Evolutionary conservation across 2,797 vertebrate genomes (phyloP).

Genomic region (Pseudotriccus pelzelni): DNA sequence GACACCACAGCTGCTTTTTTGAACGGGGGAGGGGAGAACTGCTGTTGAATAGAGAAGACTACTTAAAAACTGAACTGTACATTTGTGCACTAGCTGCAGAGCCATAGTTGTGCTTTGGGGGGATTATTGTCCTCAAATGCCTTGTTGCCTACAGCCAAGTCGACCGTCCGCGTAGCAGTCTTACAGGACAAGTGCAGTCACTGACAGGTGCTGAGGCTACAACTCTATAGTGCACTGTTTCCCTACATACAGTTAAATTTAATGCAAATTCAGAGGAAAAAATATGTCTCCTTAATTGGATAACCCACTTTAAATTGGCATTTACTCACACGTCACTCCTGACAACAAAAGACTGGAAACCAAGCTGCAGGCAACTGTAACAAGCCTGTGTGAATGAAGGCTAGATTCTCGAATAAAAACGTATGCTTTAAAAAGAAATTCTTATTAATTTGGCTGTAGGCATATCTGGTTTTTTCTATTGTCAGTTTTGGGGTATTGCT

Average conservation of each 20-base stretch:
- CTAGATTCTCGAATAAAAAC: neutral
- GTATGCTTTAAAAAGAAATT: neutral
- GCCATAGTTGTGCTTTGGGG: neutral
- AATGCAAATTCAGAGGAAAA: neutral
- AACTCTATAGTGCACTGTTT: neutral
- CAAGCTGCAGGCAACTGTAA: neutral
- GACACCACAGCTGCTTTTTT: constrained; percentile 31
- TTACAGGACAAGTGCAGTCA: neutral
- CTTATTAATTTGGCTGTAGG: neutral
- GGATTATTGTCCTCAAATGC: neutral
- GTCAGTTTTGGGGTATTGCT: neutral
- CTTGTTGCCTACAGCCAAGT: neutral
- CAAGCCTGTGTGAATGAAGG: neutral
- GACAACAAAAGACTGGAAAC: neutral
- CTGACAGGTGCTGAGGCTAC: neutral
- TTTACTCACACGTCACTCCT: neutral
- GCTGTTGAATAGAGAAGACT: neutral
- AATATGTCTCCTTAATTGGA: neutral
- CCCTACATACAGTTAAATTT: neutral
- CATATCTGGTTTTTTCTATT: neutral
- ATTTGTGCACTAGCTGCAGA: neutral
- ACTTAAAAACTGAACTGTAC: neutral
- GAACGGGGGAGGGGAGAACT: neutral
- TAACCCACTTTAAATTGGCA: neutral
- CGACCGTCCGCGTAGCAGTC: rapidly evolving